These are phyloP conservation scores for Carposina sasakii DNA, from an alignment of 1,140 invertebrate genomes.

Conservation along the genomic window DNA sequence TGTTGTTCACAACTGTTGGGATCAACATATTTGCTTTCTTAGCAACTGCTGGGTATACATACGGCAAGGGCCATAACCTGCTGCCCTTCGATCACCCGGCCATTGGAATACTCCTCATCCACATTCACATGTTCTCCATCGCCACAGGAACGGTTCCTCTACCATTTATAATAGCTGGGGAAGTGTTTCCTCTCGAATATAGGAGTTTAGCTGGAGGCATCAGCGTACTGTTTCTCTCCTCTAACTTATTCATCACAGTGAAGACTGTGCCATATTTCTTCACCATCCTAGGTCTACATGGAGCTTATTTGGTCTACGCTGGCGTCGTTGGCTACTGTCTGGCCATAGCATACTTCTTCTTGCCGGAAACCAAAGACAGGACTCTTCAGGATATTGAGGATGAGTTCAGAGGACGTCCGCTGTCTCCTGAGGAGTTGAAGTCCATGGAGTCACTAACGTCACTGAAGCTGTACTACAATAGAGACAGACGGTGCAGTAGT, in stretches of 20 bases:
- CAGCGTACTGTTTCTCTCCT: constrained; percentile 35
- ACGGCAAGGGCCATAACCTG: constrained; percentile 18
- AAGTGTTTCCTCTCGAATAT: constrained; percentile 41
- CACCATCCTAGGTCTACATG: constrained; percentile 29
- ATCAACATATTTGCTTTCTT: constrained; percentile 32
- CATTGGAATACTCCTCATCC: constrained; percentile 31
- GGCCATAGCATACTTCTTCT: constrained; percentile 22
- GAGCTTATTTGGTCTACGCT: constrained; percentile 32
- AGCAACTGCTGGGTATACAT: constrained; percentile 27
- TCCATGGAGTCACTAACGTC: constrained; percentile 41
- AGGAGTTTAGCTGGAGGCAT: constrained; percentile 40
- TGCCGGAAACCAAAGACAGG: constrained; percentile 46
- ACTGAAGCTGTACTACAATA: constrained; percentile 27
- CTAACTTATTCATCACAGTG: constrained; percentile 36
- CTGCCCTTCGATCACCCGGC: constrained; percentile 30
- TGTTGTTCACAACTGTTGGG: constrained; percentile 26
- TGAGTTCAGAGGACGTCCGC: constrained; percentile 39
- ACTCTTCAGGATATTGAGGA: constrained; percentile 49
- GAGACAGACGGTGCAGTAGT: constrained; percentile 48
- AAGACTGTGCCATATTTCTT: constrained; percentile 37
- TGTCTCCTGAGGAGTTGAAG: constrained; percentile 38
- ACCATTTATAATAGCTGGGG: constrained; percentile 40
- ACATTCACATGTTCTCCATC: constrained; percentile 41
- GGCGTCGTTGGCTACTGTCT: constrained; percentile 27
- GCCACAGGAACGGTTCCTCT: constrained; percentile 39